These are phyloP conservation scores for Apogon hyalosoma DNA, from an alignment of 2,797 vertebrate genomes.

Conservation along the genomic window DNA sequence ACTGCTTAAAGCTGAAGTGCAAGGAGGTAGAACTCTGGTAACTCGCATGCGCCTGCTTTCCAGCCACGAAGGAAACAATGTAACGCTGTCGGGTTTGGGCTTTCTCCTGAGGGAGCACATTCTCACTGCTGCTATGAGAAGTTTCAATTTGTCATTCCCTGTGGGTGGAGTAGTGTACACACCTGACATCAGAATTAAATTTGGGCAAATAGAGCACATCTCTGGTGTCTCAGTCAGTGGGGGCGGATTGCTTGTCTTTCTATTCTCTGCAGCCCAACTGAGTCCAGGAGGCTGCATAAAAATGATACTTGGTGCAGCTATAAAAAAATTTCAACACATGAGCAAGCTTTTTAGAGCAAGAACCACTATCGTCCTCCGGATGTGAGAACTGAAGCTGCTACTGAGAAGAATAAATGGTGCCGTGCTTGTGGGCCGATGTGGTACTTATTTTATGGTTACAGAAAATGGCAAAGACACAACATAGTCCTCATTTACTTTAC, in stretches of 20 bases:
- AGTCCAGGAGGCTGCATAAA: constrained; percentile 41
- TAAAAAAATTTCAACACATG: constrained; percentile 23
- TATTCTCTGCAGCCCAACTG: constrained; percentile 20
- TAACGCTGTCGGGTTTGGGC: constrained; percentile 31
- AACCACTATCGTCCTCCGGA: constrained; percentile 19
- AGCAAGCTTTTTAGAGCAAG: constrained; percentile 35
- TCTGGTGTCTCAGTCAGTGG: constrained; percentile 23
- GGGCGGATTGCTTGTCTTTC: constrained; percentile 17
- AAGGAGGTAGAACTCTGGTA: constrained; percentile 39
- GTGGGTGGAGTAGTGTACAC: constrained; percentile 59
- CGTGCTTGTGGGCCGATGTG: no score
- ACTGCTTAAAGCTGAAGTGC: constrained; percentile 27
- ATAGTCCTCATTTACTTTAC: constrained; percentile 21
- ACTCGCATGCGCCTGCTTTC: constrained; percentile 37
- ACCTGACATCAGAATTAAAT: constrained; percentile 74
- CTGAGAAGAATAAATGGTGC: constrained; percentile 25
- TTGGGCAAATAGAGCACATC: constrained; percentile 68
- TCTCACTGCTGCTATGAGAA: constrained; percentile 47
- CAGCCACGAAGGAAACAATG: constrained; percentile 54
- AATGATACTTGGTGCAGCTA: constrained; percentile 28
- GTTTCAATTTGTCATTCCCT: constrained; percentile 68
- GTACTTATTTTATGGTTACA: no score
- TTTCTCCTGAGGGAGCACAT: constrained; percentile 44
- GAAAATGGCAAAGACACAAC: no score
- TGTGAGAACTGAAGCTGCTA: constrained; percentile 26